Base-by-base conservation (phyloP, 2,113 vertebrate species). In the Petrocephalus zakoni region DNA sequence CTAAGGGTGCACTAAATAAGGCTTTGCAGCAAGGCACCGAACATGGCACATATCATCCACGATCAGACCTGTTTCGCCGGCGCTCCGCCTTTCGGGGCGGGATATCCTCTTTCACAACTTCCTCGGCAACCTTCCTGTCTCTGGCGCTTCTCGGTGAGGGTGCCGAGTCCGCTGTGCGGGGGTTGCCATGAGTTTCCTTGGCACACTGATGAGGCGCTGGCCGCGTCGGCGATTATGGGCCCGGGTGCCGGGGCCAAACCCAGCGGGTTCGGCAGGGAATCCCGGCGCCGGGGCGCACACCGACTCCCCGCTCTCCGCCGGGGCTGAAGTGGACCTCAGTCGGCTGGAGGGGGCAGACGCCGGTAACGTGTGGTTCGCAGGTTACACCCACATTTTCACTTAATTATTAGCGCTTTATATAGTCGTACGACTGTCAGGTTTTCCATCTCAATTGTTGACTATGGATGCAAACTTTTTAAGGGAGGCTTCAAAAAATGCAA, bases 251-350 rank as follows among this genome's bases (percentile, higher is more conserved):
- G 29, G 10, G 13, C 61, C 61, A 13, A 29, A 29, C 25, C 34
- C 34, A 78, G 15, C 15, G 5, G 15, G 29, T 68, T 29, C 61
- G 25, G 61, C n/a, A 68, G 61, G 61, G 25, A 68, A 29, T 4
- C 9, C n/a, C n/a, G 10, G 61, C 25, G 61, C 25, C 25, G 15
- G 61, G 87, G 64, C 21, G 64, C 25, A 22, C 68, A 88, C 58
- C 17, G 81, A 3, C 34, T 90, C 90, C 1, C 53, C 53, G 0
- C 13, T n/a, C 2, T 37, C 21, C 29, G 91, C 22, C 7, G 21
- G 87, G 0, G 49, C 3, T 1, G 93, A 96, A 92, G 95, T 96
- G 91, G 91, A 94, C 21, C 2, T 94, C 0, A 92, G 87, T 89
- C 93, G 92, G 21, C 88, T 95, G 25, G 92, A 94, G 34, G 94